These are phyloP conservation scores for Pimephales promelas DNA, from an alignment of 2,113 vertebrate genomes.

Conservation along the genomic window DNA sequence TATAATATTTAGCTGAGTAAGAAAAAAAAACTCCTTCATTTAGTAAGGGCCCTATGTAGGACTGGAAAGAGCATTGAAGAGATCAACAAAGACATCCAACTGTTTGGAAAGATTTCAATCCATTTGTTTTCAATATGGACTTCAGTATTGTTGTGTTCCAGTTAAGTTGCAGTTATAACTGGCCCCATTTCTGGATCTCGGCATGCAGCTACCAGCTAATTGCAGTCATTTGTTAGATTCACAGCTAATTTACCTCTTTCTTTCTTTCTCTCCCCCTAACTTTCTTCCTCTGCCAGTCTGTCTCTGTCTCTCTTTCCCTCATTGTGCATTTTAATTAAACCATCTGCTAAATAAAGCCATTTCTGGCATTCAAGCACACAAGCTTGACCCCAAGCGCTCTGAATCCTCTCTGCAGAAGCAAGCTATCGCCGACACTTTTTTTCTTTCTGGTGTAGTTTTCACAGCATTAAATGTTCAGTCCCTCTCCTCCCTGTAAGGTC, in stretches of 20 bases:
- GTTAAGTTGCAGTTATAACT: constrained; percentile 55
- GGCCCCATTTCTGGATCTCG: constrained; percentile 61
- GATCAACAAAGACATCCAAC: neutral
- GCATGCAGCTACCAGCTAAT: constrained; percentile 68
- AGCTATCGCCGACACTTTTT: neutral
- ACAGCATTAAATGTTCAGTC: neutral
- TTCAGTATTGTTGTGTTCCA: constrained; percentile 47
- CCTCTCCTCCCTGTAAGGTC: neutral
- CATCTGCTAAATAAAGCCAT: constrained; percentile 56
- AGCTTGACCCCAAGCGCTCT: constrained; percentile 42
- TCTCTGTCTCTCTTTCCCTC: neutral
- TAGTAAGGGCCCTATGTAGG: neutral
- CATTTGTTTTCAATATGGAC: constrained; percentile 22
- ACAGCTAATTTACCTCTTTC: constrained; percentile 72
- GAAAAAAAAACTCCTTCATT: neutral
- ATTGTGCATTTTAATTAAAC: constrained; percentile 55
- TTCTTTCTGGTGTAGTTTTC: constrained; percentile 4
- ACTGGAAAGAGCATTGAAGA: neutral
- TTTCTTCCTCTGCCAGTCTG: constrained; percentile 25
- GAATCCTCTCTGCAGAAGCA: neutral
- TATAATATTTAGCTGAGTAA: neutral
- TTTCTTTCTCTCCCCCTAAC: constrained; percentile 32
- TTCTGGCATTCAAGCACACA: constrained; percentile 36
- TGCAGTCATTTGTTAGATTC: constrained; percentile 76
- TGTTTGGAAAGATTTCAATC: neutral